These are phyloP conservation scores for Vulpes lagopus DNA, from an alignment of 2,113 vertebrate genomes.

Conservation along the genomic window DNA sequence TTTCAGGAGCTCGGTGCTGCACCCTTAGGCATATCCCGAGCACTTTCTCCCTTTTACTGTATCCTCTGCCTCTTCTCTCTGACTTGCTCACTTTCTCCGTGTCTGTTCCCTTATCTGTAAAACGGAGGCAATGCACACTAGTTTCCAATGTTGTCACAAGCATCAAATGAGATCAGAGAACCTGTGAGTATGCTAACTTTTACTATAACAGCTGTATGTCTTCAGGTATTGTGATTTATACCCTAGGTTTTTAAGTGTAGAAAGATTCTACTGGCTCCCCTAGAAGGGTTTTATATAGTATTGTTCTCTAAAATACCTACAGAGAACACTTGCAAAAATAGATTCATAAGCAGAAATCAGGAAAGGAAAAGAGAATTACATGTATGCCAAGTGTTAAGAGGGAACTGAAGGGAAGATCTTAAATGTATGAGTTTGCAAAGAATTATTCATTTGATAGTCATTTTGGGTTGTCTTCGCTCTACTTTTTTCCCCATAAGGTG, in stretches of 20 bases:
- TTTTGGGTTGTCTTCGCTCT: background rate
- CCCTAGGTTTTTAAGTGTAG: conserved; percentile 1
- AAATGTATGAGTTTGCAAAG: background rate
- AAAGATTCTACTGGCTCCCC: background rate
- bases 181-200: background rate
- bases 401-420: background rate
- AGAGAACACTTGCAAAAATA: background rate
- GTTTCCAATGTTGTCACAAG: background rate
- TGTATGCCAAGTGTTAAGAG: background rate
- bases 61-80: background rate
- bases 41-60: background rate
- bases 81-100: background rate
- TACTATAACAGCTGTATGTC: background rate
- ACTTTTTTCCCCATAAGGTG: background rate
- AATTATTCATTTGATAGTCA: background rate
- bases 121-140: background rate
- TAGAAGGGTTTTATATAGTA: background rate
- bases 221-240: conserved; percentile 9
- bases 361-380: conserved; percentile 3
- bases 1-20: background rate
- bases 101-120: background rate
- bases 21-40: accelerated
- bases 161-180: background rate
- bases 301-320: background rate
- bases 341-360: background rate